Evolutionary conservation across 2,797 vertebrate genomes (phyloP).

Genomic region (Microctenopoma lineatum): DNA sequence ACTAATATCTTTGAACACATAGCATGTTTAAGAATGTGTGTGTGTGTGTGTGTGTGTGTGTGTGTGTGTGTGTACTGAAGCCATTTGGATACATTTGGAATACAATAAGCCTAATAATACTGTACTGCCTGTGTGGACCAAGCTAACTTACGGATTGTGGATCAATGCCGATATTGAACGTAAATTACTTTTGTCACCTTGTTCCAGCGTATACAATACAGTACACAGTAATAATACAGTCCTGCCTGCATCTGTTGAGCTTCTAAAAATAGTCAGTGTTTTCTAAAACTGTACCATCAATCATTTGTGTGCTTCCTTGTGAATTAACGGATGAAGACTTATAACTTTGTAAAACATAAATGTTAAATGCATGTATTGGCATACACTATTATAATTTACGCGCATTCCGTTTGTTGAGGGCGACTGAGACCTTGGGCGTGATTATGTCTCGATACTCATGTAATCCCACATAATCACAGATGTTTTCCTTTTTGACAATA

Average conservation of each 20-base stretch:
- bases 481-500: constrained; percentile 44
- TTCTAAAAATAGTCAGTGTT: neutral
- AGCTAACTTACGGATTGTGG: too few species aligned
- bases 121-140: too few species aligned
- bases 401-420: constrained; percentile 1
- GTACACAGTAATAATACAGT: too few species aligned
- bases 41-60: too few species aligned
- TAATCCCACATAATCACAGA: constrained; percentile 39
- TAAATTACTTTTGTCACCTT: too few species aligned
- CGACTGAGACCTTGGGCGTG: constrained; percentile 10
- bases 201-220: too few species aligned
- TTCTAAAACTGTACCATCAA: neutral
- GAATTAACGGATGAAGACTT: neutral
- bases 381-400: neutral
- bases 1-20: too few species aligned
- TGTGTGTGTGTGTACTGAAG: too few species aligned
- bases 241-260: neutral
- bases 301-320: too few species aligned
- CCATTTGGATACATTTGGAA: too few species aligned
- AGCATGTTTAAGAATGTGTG: too few species aligned
- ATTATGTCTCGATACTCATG: constrained; percentile 30
- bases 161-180: too few species aligned
- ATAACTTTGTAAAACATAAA: neutral
- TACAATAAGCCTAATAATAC: neutral
- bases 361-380: neutral